A percentile compares a stretch with the other conserved stretches of the same genome.
Conservation (phyloP, 2,888 invertebrate species). For the Callyntrura guangdongensis region DNA sequence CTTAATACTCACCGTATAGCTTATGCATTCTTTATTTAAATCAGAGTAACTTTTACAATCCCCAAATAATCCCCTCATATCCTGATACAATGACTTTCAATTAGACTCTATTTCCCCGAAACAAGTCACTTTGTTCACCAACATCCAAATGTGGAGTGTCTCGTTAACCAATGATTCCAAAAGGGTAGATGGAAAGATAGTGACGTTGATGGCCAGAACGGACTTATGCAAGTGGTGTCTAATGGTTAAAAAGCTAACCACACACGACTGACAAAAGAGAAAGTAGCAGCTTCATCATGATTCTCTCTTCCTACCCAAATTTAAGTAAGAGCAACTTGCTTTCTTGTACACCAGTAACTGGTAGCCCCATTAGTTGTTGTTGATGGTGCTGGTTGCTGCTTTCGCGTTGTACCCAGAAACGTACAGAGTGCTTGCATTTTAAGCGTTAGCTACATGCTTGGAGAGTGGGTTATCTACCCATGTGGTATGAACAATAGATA, state of each 20-base stretch:
- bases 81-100: not conserved
- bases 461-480: slow-evolving; percentile 47
- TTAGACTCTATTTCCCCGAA: not conserved
- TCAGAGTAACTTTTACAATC: too few relatives aligned
- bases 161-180: slow-evolving; percentile 27
- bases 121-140: not conserved
- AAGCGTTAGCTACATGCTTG: slow-evolving; percentile 36
- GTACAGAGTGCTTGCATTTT: slow-evolving; percentile 16
- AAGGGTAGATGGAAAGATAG: slow-evolving; percentile 15
- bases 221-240: slow-evolving; percentile 53
- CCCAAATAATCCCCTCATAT: not conserved
- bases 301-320: slow-evolving; percentile 42
- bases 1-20: slow-evolving; percentile 6
- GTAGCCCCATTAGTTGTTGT: slow-evolving; percentile 40
- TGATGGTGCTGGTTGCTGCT: not conserved
- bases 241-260: slow-evolving; percentile 70
- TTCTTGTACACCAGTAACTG: slow-evolving; percentile 34
- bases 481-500: slow-evolving; percentile 74
- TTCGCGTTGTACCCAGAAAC: slow-evolving; percentile 1
- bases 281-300: slow-evolving; percentile 49
- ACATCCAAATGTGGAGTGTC: slow-evolving; percentile 40
- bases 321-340: slow-evolving; percentile 70
- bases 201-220: slow-evolving; percentile 11
- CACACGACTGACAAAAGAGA: slow-evolving; percentile 59
- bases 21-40: not conserved